Percentiles rank a stretch among this genome's conserved stretches.
These are phyloP conservation scores for Luehdorfia chinensis DNA, from an alignment of 1,140 invertebrate genomes.

Conservation along the genomic window DNA sequence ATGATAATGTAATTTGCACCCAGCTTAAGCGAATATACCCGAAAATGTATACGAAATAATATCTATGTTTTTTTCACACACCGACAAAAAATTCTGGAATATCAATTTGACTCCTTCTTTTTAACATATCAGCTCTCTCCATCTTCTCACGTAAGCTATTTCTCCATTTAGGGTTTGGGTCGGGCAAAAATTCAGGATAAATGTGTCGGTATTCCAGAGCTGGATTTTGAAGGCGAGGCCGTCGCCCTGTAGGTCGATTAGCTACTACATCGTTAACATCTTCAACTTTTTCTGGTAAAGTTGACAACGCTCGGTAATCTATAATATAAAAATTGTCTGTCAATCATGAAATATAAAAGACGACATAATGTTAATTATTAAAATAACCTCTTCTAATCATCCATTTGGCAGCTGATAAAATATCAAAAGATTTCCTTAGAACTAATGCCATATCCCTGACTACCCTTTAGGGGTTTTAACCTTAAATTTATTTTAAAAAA, in stretches of 20 bases:
- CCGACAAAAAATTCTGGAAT: constrained; percentile 99
- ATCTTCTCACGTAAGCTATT: constrained; percentile 92
- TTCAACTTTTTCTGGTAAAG: constrained; percentile 49
- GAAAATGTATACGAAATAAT: neutral
- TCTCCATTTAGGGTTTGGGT: constrained; percentile 86
- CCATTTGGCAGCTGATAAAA: constrained; percentile 49
- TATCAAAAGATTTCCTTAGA: constrained; percentile 42
- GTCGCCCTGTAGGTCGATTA: constrained; percentile 26
- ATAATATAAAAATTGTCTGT: constrained; percentile 17
- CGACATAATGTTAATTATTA: constrained; percentile 13
- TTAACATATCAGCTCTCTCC: constrained; percentile 95
- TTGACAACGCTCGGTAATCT: constrained; percentile 48
- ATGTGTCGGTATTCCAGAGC: constrained; percentile 82
- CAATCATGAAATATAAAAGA: constrained; percentile 9
- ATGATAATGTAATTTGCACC: too few relatives aligned
- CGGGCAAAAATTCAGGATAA: constrained; percentile 97
- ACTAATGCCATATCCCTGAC: constrained; percentile 40
- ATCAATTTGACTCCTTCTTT: constrained; percentile 87
- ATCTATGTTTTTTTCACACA: constrained; percentile 64
- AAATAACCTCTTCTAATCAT: constrained; percentile 55
- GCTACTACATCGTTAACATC: constrained; percentile 22
- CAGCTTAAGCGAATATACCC: too few relatives aligned
- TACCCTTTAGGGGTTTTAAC: too few relatives aligned
- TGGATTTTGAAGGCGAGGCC: constrained; percentile 33
- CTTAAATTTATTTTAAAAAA: too few relatives aligned